Base-by-base conservation (phyloP, 2,113 vertebrate genomes). In the Acrocephalus arundinaceus region DNA sequence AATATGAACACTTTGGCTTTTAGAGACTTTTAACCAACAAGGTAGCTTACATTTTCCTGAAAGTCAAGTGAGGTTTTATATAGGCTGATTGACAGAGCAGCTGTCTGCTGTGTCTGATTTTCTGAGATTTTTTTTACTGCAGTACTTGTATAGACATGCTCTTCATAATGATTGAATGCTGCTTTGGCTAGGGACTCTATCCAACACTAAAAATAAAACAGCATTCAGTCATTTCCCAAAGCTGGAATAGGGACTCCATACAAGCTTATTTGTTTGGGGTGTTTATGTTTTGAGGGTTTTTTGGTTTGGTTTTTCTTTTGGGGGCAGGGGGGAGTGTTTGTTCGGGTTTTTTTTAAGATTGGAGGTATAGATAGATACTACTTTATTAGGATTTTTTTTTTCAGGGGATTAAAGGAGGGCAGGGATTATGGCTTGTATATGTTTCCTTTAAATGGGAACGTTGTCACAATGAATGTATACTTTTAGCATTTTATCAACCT, bases 361-460 rank as follows among this genome's bases (percentile, higher is more conserved):
- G 10, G 20, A 4, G 1, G 0, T 24, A 13, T 31, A 20, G 13
- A 3, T 77, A 49, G 9, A 17, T 78, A 25, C 13, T n/a, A n/a
- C 22, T 71, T 43, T 6, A 5, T 37, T 45, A 68, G 27, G 6
- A 16, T 39, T 55, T 54, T 80, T 71, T 54, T 67, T 43, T 45
- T 15, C 41, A 5, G 5, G 4, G 10, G 6, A 1, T 37, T 28
- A 48, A 21, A 51, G 17, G 3, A 7, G 7, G 16, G 1, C 9
- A 45, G 8, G 3, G 8, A 13, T n/a, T 67, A 23, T 39, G 27
- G 16, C 3, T 63, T 68, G 6, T 23, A 5, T 31, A 3, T 55
- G 11, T 59, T 67, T 70, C 21, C 49, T 82, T 75, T 85, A 48
- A 23, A 27, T 21, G 3, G 30, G 21, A 54, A 72, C 5, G 7